A percentile compares a stretch with the other conserved stretches of the same genome.
Conservation (phyloP, 2,113 vertebrate species). For the Varanus salvator region DNA sequence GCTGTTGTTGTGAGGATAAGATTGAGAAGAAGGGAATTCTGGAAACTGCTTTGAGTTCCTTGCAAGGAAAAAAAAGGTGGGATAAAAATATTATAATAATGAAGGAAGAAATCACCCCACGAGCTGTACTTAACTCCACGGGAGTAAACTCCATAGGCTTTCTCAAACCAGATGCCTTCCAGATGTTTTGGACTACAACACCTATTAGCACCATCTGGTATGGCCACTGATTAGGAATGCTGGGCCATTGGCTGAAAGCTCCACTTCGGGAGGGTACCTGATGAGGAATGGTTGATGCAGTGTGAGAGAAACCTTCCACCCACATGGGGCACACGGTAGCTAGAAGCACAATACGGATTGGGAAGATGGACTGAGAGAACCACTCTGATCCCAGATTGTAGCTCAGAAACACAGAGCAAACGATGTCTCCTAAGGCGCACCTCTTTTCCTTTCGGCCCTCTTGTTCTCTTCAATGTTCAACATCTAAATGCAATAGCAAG, state of each 20-base stretch:
- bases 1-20: too few relatives aligned
- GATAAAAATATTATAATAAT: too few relatives aligned
- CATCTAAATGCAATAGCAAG: neutral
- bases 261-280: neutral
- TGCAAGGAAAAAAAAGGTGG: too few relatives aligned
- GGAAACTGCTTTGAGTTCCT: too few relatives aligned
- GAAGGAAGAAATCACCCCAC: too few relatives aligned
- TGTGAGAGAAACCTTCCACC: neutral
- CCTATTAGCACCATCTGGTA: too few relatives aligned
- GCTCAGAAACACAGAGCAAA: neutral
- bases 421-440: neutral
- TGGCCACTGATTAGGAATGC: neutral
- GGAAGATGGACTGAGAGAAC: neutral
- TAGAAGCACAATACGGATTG: neutral
- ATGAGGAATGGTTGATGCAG: too few relatives aligned
- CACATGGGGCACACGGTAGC: neutral
- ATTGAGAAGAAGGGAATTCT: too few relatives aligned
- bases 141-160: neutral
- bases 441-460: neutral
- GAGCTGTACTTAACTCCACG: neutral
- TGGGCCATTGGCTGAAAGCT: neutral
- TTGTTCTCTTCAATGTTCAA: neutral
- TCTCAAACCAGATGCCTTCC: too few relatives aligned
- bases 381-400: neutral
- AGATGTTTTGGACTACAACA: too few relatives aligned